Evolutionary conservation across 2,113 vertebrate genomes (phyloP).

Genomic region (Aegithalos caudatus): DNA sequence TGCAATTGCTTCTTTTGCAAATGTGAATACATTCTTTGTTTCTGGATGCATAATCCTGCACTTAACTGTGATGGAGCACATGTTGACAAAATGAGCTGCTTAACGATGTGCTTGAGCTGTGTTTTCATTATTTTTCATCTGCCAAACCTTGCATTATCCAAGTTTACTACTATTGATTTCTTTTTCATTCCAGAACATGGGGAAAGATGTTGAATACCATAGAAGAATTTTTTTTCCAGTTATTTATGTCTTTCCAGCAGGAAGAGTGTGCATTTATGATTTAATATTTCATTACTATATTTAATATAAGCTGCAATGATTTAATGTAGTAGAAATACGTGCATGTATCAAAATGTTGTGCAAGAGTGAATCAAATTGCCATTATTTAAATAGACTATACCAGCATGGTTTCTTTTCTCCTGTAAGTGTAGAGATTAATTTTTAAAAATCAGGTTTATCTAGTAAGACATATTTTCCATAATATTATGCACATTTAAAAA

Average conservation of each 20-base stretch:
- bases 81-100: slow-evolving; percentile 10
- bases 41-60: slow-evolving; percentile 8
- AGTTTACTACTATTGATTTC: slow-evolving; percentile 38
- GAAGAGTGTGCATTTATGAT: neutral
- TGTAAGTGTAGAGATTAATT: neutral
- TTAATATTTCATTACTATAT: neutral
- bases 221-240: neutral
- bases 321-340: neutral
- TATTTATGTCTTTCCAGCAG: neutral
- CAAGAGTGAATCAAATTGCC: neutral
- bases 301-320: neutral
- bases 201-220: neutral
- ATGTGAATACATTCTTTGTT: slow-evolving; percentile 16
- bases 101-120: neutral
- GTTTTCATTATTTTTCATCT: slow-evolving; percentile 29
- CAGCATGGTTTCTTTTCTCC: neutral
- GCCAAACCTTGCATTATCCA: slow-evolving; percentile 17
- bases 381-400: neutral
- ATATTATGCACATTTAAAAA: neutral
- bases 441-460: neutral
- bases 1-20: slow-evolving; percentile 1
- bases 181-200: neutral
- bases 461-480: neutral
- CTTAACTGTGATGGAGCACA: slow-evolving; percentile 36
- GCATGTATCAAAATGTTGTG: neutral